Evolutionary conservation across 2,888 invertebrate species (phyloP).

Genomic region (Tolmerus cingulatus): DNA sequence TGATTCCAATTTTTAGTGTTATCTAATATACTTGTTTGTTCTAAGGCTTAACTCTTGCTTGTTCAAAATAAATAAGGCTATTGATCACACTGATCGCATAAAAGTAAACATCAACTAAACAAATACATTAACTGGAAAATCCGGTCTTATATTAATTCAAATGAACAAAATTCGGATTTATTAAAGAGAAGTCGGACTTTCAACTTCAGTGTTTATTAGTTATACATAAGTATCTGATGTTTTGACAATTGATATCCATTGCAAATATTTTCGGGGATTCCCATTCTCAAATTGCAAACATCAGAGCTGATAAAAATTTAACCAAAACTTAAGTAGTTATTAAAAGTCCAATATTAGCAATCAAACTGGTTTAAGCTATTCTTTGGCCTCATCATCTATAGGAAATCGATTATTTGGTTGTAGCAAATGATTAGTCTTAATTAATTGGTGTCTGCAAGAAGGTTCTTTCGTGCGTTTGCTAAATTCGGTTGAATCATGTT

Average conservation of each 20-base stretch:
- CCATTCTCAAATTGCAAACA: neutral
- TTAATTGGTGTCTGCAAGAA: neutral
- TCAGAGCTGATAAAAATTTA: neutral
- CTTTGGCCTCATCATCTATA: neutral
- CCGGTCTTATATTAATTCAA: no score
- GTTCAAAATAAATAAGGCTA: no score
- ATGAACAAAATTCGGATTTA: no score
- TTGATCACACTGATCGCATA: no score
- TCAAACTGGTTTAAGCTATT: neutral
- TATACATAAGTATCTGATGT: no score
- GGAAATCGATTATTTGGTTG: neutral
- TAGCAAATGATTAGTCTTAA: neutral
- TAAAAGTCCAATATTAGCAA: neutral
- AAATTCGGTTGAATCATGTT: neutral
- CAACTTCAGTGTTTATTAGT: no score
- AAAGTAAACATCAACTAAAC: no score
- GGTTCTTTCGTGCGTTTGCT: neutral
- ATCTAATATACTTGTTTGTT: no score
- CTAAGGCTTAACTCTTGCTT: no score
- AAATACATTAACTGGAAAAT: no score
- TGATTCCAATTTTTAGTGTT: no score
- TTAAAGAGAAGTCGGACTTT: no score
- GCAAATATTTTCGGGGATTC: neutral
- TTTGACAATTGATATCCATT: neutral
- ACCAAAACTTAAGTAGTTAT: neutral